Base-by-base conservation (phyloP, 2,113 vertebrate species). In the Uropsilus gracilis region DNA sequence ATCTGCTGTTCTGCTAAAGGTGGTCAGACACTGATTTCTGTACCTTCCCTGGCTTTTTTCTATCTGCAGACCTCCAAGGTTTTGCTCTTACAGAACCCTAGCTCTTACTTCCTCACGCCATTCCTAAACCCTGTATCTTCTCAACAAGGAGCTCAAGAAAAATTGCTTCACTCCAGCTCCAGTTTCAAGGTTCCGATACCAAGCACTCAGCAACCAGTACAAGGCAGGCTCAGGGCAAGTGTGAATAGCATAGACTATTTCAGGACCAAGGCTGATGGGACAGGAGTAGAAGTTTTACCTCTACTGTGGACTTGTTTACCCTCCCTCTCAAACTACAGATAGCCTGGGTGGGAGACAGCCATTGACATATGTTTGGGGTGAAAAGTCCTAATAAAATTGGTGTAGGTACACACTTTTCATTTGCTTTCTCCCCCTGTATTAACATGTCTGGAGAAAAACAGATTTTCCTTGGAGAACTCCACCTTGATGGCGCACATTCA, bases 401-500 rank as follows among this genome's bases (percentile, higher is more conserved):
- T 61, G 64, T 3, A 66, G 30, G 14, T 22, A 82, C 42, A 32
- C 13, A 39, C 26, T 76, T 92, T 64, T 22, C 30, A 28, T 75
- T 72, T 91, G 57, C 57, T 57, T 82, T 95, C 78, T 55, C 87
- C 64, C 57, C 20, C 20, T n/a, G 82, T 71, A 91, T 83, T 96
- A 82, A 92, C 17, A 89, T 50, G 17, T 10, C 61, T 44, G 78
- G 80, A 44, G 87, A 90, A 95, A 86, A 93, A 89, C 44, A 96
- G 93, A 92, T 87, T 66, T 94, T 85, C 53, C 57, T 77, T 42
- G 85, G 48, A 88, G 37, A 90, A 72, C 14, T 92, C 85, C 82
- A 55, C 81, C 66, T 86, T 71, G 53, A 76, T 88, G 66, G 8
- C 28, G 63, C 44, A 48, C 61, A 59, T 55, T 93, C 63, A 84